A percentile compares a stretch with the other conserved stretches of the same genome.
Evolutionary conservation across 2,797 vertebrate species (phyloP).

Genomic region (Clarias laeviceps): DNA sequence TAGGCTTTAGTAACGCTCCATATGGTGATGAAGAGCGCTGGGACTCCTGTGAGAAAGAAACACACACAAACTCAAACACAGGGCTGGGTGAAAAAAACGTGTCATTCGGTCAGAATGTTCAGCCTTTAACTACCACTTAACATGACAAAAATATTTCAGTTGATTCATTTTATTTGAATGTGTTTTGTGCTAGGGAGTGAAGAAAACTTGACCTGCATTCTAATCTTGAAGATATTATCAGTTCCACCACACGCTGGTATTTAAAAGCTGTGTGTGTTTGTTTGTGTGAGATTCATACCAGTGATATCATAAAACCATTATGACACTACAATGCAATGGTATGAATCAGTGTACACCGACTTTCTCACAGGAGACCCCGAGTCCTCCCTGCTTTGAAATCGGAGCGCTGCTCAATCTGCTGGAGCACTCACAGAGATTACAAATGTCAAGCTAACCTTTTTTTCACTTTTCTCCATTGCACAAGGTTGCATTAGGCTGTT

Average conservation of each 20-base stretch:
- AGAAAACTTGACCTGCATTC: not conserved
- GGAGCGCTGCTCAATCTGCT: not conserved
- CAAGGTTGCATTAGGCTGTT: not conserved
- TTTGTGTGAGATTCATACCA: not conserved
- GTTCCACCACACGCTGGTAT: not conserved
- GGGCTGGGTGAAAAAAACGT: not conserved
- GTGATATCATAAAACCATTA: constrained; percentile 4
- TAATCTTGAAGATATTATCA: constrained; percentile 6
- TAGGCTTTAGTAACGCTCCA: constrained; percentile 85
- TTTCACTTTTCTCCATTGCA: not conserved
- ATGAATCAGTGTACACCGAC: not conserved
- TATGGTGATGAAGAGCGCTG: constrained; percentile 82
- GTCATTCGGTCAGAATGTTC: not conserved
- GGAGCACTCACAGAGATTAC: not conserved
- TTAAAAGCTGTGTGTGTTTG: constrained; percentile 2
- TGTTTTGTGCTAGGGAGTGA: not conserved
- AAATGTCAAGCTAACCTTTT: not conserved
- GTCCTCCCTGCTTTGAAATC: not conserved
- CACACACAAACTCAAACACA: not conserved
- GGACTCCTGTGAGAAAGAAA: constrained; percentile 78
- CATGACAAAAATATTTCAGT: not conserved
- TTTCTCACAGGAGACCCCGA: not conserved
- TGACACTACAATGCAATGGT: not conserved
- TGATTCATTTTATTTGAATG: not conserved
- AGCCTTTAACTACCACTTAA: not conserved